phyloP scores from a whole-genome alignment of 2,113 vertebrate genomes.

The Tamias sibiricus region DNA sequence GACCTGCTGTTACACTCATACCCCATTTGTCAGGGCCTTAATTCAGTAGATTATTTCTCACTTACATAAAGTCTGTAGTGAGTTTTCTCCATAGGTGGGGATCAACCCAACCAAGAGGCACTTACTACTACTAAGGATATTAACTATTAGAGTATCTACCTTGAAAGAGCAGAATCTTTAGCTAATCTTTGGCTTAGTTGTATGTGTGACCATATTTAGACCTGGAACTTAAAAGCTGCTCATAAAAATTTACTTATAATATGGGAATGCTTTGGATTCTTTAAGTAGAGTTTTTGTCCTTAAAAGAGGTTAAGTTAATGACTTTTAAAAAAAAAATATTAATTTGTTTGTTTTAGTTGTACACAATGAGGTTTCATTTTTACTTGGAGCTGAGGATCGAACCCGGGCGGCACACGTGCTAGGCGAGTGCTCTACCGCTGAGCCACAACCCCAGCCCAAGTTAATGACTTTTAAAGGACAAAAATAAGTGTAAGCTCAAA shows the following conservation, averaged over 20 bases:
- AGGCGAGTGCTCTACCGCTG: too few species aligned
- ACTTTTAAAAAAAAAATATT: too few species aligned
- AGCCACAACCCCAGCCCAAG: too few species aligned
- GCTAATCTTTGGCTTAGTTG: not conserved
- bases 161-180: conserved; percentile 27
- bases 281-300: not conserved
- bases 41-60: conserved; percentile 6
- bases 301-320: not conserved
- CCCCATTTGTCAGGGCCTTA: not conserved
- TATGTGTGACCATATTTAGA: not conserved
- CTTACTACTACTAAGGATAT: not conserved
- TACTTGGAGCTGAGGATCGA: too few species aligned
- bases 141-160: not conserved
- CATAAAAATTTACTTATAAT: not conserved
- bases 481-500: not conserved
- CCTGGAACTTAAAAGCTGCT: not conserved
- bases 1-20: not conserved
- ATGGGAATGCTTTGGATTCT: not conserved
- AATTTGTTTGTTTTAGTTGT: too few species aligned
- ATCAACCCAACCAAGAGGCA: not conserved
- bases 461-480: not conserved
- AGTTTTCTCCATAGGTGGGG: not conserved
- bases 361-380: too few species aligned
- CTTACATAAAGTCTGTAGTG: not conserved
- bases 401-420: too few species aligned